Evolutionary conservation across 2,797 vertebrate species (phyloP).

Genomic region (Macrochelys suwanniensis): DNA sequence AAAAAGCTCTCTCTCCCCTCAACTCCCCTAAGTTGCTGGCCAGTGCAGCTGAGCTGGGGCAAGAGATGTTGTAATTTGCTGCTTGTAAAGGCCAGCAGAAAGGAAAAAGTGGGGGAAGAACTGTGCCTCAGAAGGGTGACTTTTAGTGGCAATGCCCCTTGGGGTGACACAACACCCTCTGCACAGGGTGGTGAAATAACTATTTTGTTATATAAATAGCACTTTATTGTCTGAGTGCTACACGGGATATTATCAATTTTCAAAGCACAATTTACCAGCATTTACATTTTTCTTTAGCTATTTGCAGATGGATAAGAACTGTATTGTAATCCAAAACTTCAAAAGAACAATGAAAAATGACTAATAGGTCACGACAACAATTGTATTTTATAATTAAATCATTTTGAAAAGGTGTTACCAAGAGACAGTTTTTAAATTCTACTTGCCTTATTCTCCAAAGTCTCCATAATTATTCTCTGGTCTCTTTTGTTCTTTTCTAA

Average conservation of each 20-base stretch:
- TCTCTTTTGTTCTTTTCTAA: neutral
- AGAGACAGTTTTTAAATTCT: neutral
- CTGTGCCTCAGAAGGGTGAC: neutral
- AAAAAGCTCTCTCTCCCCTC: neutral
- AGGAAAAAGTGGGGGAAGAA: neutral
- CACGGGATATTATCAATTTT: neutral
- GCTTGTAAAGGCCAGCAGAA: neutral
- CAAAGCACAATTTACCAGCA: neutral
- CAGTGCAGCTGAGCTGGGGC: neutral
- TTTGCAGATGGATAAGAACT: conserved; percentile 13
- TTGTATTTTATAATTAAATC: neutral
- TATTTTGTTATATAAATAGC: neutral
- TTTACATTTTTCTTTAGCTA: neutral
- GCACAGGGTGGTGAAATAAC: neutral
- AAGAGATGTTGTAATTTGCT: neutral
- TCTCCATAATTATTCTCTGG: neutral
- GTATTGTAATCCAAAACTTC: neutral
- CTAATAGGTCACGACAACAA: neutral
- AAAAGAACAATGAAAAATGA: neutral
- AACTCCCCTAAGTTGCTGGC: neutral
- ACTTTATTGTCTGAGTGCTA: neutral
- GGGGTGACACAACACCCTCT: neutral
- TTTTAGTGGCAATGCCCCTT: no score
- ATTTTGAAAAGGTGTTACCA: neutral
- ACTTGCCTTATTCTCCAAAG: neutral